Evolutionary conservation across 2,888 invertebrate genomes (phyloP), one percentile per base, ranked within the genome.

Genomic region (Watsonalla cultraria): DNA sequence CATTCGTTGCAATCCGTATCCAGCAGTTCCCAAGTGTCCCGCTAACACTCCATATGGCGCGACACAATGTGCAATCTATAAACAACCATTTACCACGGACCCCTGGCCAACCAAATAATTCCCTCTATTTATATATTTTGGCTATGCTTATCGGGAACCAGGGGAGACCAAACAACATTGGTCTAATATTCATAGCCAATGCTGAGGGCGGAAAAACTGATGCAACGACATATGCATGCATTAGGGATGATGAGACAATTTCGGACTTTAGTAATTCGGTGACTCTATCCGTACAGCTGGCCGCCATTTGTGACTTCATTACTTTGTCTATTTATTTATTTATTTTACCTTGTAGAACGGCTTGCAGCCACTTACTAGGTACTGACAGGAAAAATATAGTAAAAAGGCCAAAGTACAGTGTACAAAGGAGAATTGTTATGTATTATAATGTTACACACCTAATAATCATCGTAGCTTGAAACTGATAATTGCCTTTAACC

Each of bases 41-140:
- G 80, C 85, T 87, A 88, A 90, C 86, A 84, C 84, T 89, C 87
- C 90, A 89, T 90, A 90, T 90, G 90, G 88, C 89, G 80, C 68
- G 74, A 78, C 78, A 82, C 82, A 76, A 75, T 78, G 74, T 71
- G 77, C 80, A 76, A 80, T 77, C 67, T 69, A 76, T 73, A 82
- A 80, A 82, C 75, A 80, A 76, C 90, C 86, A 84, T 53, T 58
- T 47, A 57, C 24, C 35, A 47, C 35, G 57, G 86, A 79, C 60
- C 83, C 62, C 60, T 65, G 55, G 56, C 58, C 61, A 54, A 47
- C 51, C 42, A 51, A n/a, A 53, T 37, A 34, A 51, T 39, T 57
- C 54, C 53, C 42, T 11, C 5, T 5, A 5, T 42, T 11, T 11
- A 11, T 42, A 11, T 47, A 9, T 37, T 50, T 54, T 14, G 33